phyloP scores from a whole-genome alignment of 1,140 invertebrate species.

The Bombus waltoni region DNA sequence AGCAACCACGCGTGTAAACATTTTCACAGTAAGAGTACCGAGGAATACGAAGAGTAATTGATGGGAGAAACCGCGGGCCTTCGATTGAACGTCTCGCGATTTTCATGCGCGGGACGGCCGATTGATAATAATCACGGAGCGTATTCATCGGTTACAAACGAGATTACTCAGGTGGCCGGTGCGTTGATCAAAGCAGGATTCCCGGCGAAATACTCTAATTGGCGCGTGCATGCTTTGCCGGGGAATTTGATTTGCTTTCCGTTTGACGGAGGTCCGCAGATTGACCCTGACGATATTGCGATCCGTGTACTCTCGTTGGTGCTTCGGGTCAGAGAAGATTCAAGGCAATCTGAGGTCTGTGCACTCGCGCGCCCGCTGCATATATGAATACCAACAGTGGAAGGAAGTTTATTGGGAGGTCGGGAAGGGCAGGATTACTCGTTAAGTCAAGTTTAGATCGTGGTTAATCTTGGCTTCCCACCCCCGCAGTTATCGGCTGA shows the following conservation, averaged over 20 bases:
- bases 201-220: conserved; percentile 67
- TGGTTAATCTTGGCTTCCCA: conserved; percentile 31
- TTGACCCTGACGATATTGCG: conserved; percentile 70
- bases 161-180: conserved; percentile 72
- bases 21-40: no score
- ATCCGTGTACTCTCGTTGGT: conserved; percentile 47
- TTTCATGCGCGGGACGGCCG: background rate
- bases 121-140: conserved; percentile 71
- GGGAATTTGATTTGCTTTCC: conserved; percentile 72
- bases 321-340: conserved; percentile 51
- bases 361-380: conserved; percentile 27
- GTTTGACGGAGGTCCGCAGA: conserved; percentile 60
- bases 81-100: background rate
- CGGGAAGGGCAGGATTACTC: background rate
- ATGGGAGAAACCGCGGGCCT: no score
- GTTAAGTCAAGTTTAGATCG: conserved; percentile 19
- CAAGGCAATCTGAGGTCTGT: conserved; percentile 55
- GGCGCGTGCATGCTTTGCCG: conserved; percentile 62
- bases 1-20: conserved; percentile 10
- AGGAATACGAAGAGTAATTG: background rate
- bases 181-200: conserved; percentile 74
- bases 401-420: conserved; percentile 54
- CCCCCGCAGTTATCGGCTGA: conserved; percentile 3
- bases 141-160: conserved; percentile 64
- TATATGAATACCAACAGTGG: conserved; percentile 55